Percentiles rank a stretch among this genome's conserved stretches.
Conservation (phyloP, 2,113 vertebrate species). For the Macquaria australasica region DNA sequence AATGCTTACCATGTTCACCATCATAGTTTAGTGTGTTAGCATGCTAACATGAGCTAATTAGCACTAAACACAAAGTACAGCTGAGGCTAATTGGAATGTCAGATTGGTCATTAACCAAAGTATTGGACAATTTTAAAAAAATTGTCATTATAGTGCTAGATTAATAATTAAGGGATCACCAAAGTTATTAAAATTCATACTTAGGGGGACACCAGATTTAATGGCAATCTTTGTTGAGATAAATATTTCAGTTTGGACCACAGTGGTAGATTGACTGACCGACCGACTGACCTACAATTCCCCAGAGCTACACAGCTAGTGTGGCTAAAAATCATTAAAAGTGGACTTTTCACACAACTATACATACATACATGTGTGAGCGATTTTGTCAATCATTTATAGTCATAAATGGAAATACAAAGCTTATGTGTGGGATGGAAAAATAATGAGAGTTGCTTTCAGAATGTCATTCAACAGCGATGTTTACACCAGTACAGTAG, state of each 20-base stretch:
- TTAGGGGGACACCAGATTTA: not conserved
- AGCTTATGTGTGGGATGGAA: constrained; percentile 2
- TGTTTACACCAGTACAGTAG: not conserved
- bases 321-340: not conserved
- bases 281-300: not conserved
- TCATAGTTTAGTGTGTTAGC: not conserved
- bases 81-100: not conserved
- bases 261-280: not conserved
- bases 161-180: not conserved
- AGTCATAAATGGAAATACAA: not conserved
- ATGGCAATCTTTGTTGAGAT: not conserved
- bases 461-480: constrained; percentile 19
- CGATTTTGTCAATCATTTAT: not conserved
- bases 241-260: not conserved
- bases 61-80: not conserved
- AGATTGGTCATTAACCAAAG: not conserved
- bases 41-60: not conserved
- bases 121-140: not conserved
- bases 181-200: not conserved
- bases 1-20: too few relatives aligned
- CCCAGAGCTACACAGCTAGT: too few relatives aligned
- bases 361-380: too few relatives aligned
- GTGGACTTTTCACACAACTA: not conserved
- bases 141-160: not conserved
- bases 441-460: not conserved